phyloP scores from a whole-genome alignment of 2,888 invertebrate genomes.

The Polydesmus complanatus region DNA sequence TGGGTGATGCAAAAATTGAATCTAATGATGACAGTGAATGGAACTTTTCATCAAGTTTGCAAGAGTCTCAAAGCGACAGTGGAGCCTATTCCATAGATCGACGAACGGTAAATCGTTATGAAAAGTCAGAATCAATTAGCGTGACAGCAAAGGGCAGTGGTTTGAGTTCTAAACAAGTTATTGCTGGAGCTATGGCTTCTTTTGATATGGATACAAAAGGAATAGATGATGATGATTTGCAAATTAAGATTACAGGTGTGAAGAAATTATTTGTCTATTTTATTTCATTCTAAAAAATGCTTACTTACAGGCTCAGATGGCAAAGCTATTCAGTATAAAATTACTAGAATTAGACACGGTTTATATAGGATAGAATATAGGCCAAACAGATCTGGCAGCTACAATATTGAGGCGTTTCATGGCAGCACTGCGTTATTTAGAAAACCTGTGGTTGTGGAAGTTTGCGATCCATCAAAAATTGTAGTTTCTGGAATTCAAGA shows the following conservation, averaged over 20 bases:
- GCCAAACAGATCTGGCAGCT: slow-evolving; percentile 57
- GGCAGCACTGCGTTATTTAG: slow-evolving; percentile 46
- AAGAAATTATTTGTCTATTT: slow-evolving; percentile 3
- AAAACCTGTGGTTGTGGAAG: slow-evolving; percentile 52
- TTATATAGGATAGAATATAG: slow-evolving; percentile 56
- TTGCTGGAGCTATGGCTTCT: slow-evolving; percentile 34
- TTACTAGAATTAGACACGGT: slow-evolving; percentile 30
- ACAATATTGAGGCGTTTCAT: slow-evolving; percentile 52
- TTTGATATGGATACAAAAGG: slow-evolving; percentile 38
- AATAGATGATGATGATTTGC: slow-evolving; percentile 35
- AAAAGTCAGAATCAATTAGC: slow-evolving; percentile 13
- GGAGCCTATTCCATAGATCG: slow-evolving; percentile 12
- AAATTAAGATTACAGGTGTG: slow-evolving; percentile 39
- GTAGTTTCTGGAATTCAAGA: slow-evolving; percentile 33
- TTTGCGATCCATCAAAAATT: slow-evolving; percentile 41
- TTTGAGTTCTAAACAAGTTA: slow-evolving; percentile 29
- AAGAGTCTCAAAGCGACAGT: slow-evolving; percentile 6
- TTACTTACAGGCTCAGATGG: slow-evolving; percentile 38
- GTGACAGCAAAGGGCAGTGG: slow-evolving; percentile 31
- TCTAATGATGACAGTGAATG: slow-evolving; percentile 1
- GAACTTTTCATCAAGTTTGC: slow-evolving; percentile 4
- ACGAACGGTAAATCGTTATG: slow-evolving; percentile 5
- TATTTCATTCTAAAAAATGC: background rate
- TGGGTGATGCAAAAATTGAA: background rate
- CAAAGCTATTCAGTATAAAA: slow-evolving; percentile 35